Evolutionary conservation across 2,888 invertebrate genomes (phyloP), one percentile per base, ranked within the genome.

Genomic region (Petrolisthes cinctipes): DNA sequence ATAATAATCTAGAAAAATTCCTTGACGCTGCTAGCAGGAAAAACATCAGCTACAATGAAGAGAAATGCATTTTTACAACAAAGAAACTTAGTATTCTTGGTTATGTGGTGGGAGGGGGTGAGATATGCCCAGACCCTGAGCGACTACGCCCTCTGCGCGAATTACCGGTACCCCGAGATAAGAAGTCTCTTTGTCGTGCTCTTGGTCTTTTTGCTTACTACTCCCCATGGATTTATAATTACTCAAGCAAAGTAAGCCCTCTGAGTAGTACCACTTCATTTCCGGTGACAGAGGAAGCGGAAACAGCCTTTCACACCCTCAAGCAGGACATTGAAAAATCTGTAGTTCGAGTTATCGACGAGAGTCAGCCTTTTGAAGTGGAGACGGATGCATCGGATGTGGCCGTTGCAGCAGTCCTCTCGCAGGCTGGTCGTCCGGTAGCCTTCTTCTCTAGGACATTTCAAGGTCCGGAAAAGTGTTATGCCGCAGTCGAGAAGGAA

Each of bases 321-420:
- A 75, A 86, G 68, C 4, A 53, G 51, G 83, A 82, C 68, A 86
- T 82, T 61, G 76, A 75, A 54, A 17, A 23, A 17, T 75, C 83
- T 4, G 79, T 83, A 20, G 73, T 79, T 20, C 23, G 56, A 37
- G 81, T 71, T 54, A 87, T 87, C 51, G 80, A 84, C 68, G 87
- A 87, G 57, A 23, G 11, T 37, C 56, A 37, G 37, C 79, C 83
- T n/a, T 84, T 84, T 79, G 53, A 68, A 84, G 79, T 75, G 54
- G 85, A 88, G 73, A 85, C 80, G 4, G 84, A 83, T 71, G 83
- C 79, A 4, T 83, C 82, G 4, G 57, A 83, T 5, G 17, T 23
- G 4, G 86, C 86, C 68, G n/a, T 86, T 76, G 86, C 86, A 51
- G 86, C 75, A 54, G 85, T 85, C 11, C 85, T 85, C 71, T 51